Base-by-base conservation (phyloP, 2,797 vertebrate genomes). In the Darevskia nairensis region DNA sequence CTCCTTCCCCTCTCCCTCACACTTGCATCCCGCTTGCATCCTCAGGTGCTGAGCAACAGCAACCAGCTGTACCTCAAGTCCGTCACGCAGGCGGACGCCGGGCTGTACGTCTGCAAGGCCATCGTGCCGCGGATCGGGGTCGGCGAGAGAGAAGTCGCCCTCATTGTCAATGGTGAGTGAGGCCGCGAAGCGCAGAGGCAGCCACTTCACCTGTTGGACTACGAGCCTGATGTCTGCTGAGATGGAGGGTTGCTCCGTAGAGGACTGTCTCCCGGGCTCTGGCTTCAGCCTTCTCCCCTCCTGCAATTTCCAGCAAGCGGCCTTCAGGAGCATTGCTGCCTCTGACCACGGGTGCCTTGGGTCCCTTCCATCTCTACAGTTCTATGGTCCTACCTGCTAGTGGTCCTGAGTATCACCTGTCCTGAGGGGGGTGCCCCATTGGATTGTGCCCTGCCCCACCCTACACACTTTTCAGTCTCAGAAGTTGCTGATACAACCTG, bases 81-180 rank as follows among this genome's bases (percentile, higher is more conserved):
- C 0, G 98, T 99, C 83, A 98, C 97, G 1, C 98, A 99, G 91
- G 96, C 96, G 0, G 99, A 99, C 0, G 98, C 98, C 0, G 98
- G 99, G 55, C 98, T 98, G 90, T 99, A 99, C 8, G 96, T 99
- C 90, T 99, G 99, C 96, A 98, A 99, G 90, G 98, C 99, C 96
- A 99, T 99, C 21, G 98, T 99, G 0, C 98, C 99, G 0, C 95
- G 98, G 13, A 99, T 99, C 0, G 99, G 99, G 0, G 99, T 99
- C 55, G 98, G 98, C 0, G 98, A 99, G 95, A 97, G 98, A 0
- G 98, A 99, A 92, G 99, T 99, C 66, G 97, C 97, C 0, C 98
- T 99, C 69, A 98, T 97, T 0, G 99, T 99, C 91, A 99, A 99
- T 0, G 99, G 99, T 99, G 92, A 97, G 97, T 41, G 75, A 0